phyloP scores from a whole-genome alignment of 2,888 invertebrate species.

The Thecocarcelia acutangulata region DNA sequence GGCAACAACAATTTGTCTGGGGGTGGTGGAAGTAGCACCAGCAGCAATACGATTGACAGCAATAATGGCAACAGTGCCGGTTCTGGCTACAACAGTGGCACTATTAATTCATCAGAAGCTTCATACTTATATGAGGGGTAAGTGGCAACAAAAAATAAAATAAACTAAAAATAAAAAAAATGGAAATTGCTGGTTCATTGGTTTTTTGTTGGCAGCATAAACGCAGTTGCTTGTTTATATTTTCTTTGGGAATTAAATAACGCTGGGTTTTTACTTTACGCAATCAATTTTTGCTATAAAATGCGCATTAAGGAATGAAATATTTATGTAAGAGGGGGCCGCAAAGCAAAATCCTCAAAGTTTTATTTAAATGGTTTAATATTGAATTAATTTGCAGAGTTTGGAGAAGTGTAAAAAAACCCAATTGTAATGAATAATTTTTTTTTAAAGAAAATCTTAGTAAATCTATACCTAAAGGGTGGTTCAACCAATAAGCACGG shows the following conservation, averaged over 20 bases:
- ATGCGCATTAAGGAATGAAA: too few relatives aligned
- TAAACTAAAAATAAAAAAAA: background rate
- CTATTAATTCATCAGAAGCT: constrained; percentile 72
- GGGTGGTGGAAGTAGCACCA: constrained; percentile 61
- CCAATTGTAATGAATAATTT: too few relatives aligned
- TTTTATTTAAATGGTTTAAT: too few relatives aligned
- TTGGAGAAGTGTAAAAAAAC: too few relatives aligned
- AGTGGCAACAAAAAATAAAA: constrained; percentile 57
- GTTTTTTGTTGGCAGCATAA: background rate
- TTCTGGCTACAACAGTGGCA: constrained; percentile 61
- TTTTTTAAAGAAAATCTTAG: too few relatives aligned
- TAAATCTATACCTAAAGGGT: too few relatives aligned
- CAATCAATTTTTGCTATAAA: constrained; percentile 37
- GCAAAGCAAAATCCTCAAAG: too few relatives aligned
- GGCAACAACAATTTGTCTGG: constrained; percentile 38
- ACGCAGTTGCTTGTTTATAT: constrained; percentile 7
- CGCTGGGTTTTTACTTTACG: constrained; percentile 15
- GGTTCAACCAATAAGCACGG: too few relatives aligned
- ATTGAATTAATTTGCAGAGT: too few relatives aligned
- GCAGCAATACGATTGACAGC: constrained; percentile 62
- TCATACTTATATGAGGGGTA: constrained; percentile 79
- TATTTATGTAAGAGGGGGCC: too few relatives aligned
- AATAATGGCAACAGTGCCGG: constrained; percentile 45
- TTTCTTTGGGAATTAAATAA: constrained; percentile 36
- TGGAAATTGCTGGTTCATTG: constrained; percentile 6